Evolutionary conservation across 2,888 invertebrate species (phyloP).

Genomic region (Melinaea marsaeus): DNA sequence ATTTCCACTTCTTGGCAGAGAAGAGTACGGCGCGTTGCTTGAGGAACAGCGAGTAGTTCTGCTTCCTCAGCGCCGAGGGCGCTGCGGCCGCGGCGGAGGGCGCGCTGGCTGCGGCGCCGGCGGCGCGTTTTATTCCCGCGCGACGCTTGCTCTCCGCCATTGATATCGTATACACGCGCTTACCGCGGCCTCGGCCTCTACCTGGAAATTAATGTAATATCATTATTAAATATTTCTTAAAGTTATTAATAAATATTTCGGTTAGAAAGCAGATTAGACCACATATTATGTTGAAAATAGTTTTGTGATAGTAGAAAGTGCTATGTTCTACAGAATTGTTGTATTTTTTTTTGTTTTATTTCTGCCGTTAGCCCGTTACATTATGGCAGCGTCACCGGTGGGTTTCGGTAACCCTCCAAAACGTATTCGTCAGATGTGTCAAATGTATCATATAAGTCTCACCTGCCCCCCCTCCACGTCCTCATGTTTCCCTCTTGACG

Average conservation of each 20-base stretch:
- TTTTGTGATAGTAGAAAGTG: no score
- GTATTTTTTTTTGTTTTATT: no score
- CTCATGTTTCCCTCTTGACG: slow-evolving; percentile 68
- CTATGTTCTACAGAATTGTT: no score
- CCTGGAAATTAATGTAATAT: background rate
- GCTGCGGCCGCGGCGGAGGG: slow-evolving; percentile 27
- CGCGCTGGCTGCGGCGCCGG: slow-evolving; percentile 42
- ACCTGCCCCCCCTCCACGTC: slow-evolving; percentile 70
- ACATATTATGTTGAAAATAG: no score
- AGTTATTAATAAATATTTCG: background rate
- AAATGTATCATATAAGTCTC: background rate
- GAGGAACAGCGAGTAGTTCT: slow-evolving; percentile 73
- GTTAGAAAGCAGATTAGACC: no score
- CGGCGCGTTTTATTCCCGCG: slow-evolving; percentile 41
- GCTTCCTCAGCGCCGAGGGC: slow-evolving; percentile 50
- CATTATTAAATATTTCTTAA: background rate
- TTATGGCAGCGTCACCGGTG: no score
- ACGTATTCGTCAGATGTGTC: background rate
- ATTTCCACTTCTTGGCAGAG: slow-evolving; percentile 77
- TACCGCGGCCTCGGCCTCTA: slow-evolving; percentile 54
- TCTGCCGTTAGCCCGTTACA: no score
- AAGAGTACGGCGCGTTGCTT: slow-evolving; percentile 73
- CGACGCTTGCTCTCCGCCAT: slow-evolving; percentile 10
- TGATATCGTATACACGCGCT: background rate
- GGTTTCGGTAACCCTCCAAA: no score